phyloP scores from a whole-genome alignment of 2,888 invertebrate species.

The Caenorhabditis panamensis region DNA sequence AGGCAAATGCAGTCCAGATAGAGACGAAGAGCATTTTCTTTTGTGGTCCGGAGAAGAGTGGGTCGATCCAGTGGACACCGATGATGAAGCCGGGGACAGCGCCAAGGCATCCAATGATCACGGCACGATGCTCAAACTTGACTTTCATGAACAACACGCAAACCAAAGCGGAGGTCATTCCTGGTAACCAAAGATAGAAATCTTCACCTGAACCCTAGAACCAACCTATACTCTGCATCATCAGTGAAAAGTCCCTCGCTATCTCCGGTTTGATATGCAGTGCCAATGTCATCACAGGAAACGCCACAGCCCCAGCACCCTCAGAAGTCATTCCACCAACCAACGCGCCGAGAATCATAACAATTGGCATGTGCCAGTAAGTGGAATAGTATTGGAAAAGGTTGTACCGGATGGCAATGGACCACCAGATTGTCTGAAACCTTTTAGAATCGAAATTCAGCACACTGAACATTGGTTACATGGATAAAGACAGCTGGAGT shows the following conservation, averaged over 20 bases:
- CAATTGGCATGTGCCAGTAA: slow-evolving; percentile 78
- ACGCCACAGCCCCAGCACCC: slow-evolving; percentile 77
- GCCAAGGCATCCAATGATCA: slow-evolving; percentile 75
- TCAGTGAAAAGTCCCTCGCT: slow-evolving; percentile 74
- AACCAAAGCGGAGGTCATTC: slow-evolving; percentile 79
- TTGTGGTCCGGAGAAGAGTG: slow-evolving; percentile 71
- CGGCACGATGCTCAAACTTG: slow-evolving; percentile 73
- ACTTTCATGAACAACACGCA: slow-evolving; percentile 78
- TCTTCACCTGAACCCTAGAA: background rate
- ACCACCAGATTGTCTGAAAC: slow-evolving; percentile 57
- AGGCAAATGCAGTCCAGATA: slow-evolving; percentile 81
- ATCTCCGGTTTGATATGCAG: slow-evolving; percentile 68
- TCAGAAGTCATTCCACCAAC: slow-evolving; percentile 73
- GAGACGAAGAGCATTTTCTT: slow-evolving; percentile 82
- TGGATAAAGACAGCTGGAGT: slow-evolving; percentile 67
- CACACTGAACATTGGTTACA: slow-evolving; percentile 1
- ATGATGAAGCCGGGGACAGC: slow-evolving; percentile 77
- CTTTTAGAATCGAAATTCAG: background rate
- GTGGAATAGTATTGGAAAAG: slow-evolving; percentile 72
- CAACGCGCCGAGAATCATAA: slow-evolving; percentile 79
- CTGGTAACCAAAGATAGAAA: too few species aligned
- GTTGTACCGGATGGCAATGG: slow-evolving; percentile 62
- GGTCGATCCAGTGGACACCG: slow-evolving; percentile 75
- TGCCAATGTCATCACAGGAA: slow-evolving; percentile 76
- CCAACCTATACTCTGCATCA: slow-evolving; percentile 74